Evolutionary conservation across 2,797 vertebrate species (phyloP), one percentile per base, ranked within the genome.

Genomic region (Helostoma temminkii): DNA sequence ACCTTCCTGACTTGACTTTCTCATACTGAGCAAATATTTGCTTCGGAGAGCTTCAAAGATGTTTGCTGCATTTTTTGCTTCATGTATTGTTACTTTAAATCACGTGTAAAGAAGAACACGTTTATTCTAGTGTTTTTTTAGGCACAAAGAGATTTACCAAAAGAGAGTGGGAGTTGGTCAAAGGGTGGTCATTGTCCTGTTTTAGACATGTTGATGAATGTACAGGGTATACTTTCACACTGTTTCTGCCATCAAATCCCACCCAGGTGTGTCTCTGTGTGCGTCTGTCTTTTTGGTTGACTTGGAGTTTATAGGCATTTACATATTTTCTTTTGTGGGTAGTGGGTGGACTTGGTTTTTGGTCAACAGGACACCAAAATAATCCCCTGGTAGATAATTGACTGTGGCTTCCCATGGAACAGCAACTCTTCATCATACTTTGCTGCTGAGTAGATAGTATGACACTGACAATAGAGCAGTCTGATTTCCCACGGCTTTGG

Each of bases 171-270:
- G 26, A 41, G 22, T 32, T 48, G 45, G 28, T 36, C 22, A 43
- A 60, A 52, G 9, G 36, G 79, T 81, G 87, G 93, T 89, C 39
- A 45, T 69, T 76, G 52, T 83, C 70, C 48, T n/a, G 60, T 80
- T 87, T 83, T 89, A 90, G 92, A 94, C 93, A 90, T 92, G 93
- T 56, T 76, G 72, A 82, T 75, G 55, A 77, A 83, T 92, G 90
- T 92, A 89, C 91, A 87, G 89, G 89, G 93, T 90, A 92, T 89
- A 88, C 90, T 94, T 94, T 94, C 94, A 95, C 94, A 94, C 92
- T 92, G 91, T 87, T 41, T 63, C 57, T 57, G 89, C 45, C 26
- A 45, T 74, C 18, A 57, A 55, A 72, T 58, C 72, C 78, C 87
- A 55, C 6, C n/a, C 21, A 60, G 30, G 61, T 71, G 69, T 46